A percentile compares a stretch with the other conserved stretches of the same genome.
These are phyloP conservation scores for Cepaea hortensis DNA, from an alignment of 2,888 invertebrate species.

Conservation along the genomic window DNA sequence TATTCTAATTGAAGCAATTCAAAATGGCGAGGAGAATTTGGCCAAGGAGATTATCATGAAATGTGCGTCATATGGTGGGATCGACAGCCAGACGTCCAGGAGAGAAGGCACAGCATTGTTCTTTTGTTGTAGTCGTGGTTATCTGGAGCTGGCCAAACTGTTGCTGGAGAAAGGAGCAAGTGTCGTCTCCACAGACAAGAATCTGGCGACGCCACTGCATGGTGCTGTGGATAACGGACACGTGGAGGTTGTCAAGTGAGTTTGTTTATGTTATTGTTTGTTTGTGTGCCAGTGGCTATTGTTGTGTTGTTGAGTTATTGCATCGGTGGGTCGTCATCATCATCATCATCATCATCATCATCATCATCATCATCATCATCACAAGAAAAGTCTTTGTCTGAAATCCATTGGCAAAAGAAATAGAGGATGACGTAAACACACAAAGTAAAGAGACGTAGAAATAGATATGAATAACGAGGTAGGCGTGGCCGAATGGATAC, in stretches of 20 bases:
- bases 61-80: slow-evolving; percentile 22
- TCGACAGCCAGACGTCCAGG: slow-evolving; percentile 35
- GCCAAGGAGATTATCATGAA: slow-evolving; percentile 30
- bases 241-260: slow-evolving; percentile 37
- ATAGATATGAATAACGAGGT: neutral
- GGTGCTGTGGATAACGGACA: slow-evolving; percentile 42
- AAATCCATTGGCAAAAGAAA: too few species aligned
- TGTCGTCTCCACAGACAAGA: slow-evolving; percentile 26
- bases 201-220: slow-evolving; percentile 40
- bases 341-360: too few species aligned
- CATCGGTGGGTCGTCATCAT: too few species aligned
- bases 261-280: neutral
- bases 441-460: neutral
- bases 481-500: too few species aligned
- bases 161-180: slow-evolving; percentile 33
- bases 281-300: neutral
- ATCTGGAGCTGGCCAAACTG: slow-evolving; percentile 28
- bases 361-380: too few species aligned
- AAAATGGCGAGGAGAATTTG: slow-evolving; percentile 29
- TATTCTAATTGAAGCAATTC: slow-evolving; percentile 36
- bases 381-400: too few species aligned
- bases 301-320: neutral
- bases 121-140: slow-evolving; percentile 43
- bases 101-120: slow-evolving; percentile 38
- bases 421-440: neutral